A percentile compares a stretch with the other conserved stretches of the same genome.
Evolutionary conservation across 2,888 invertebrate species (phyloP).

Genomic region (Erpobdella octoculata): DNA sequence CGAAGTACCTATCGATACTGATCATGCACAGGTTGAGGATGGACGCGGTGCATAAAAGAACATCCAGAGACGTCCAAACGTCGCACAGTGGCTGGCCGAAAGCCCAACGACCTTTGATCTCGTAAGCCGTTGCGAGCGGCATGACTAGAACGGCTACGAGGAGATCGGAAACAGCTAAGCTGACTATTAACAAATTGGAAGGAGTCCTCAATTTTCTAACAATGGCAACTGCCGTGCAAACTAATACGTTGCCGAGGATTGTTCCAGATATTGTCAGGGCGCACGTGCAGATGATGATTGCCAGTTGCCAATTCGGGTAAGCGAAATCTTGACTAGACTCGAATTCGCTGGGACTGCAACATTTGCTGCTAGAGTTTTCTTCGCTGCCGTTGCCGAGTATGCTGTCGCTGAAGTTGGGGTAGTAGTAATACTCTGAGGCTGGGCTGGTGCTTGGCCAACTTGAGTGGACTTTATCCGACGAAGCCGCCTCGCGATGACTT

Average conservation of each 20-base stretch:
- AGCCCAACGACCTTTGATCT: conserved; percentile 48
- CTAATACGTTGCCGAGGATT: conserved; percentile 55
- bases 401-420: too few species aligned
- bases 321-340: conserved; percentile 7
- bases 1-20: conserved; percentile 52
- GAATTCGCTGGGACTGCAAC: too few species aligned
- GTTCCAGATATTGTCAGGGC: conserved; percentile 52
- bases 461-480: too few species aligned
- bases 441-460: too few species aligned
- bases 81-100: conserved; percentile 52
- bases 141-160: conserved; percentile 56
- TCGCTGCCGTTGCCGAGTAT: too few species aligned
- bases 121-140: conserved; percentile 54
- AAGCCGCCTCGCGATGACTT: too few species aligned
- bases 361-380: too few species aligned
- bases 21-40: conserved; percentile 57
- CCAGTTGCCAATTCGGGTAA: conserved; percentile 29
- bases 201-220: conserved; percentile 53
- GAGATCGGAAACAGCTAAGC: conserved; percentile 55
- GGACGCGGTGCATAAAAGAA: conserved; percentile 56
- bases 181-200: conserved; percentile 46
- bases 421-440: too few species aligned
- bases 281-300: conserved; percentile 40
- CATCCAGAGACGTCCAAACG: conserved; percentile 56
- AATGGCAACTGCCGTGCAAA: conserved; percentile 53